phyloP scores from a whole-genome alignment of 2,888 invertebrate species.

The Aleiodes alternator region DNA sequence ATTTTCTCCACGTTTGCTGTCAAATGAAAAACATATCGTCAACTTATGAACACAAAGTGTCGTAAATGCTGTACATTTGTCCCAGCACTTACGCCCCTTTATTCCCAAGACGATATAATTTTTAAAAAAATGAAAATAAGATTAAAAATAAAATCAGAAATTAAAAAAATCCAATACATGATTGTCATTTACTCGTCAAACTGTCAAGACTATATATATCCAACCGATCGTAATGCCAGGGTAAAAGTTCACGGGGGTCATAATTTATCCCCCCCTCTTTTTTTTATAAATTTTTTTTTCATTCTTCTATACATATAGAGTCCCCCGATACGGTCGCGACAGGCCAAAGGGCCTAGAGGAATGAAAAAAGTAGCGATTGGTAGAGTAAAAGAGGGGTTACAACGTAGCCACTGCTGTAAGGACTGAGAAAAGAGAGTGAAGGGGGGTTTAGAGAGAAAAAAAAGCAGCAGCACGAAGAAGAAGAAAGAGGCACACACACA shows the following conservation, averaged over 20 bases:
- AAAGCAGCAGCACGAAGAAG: background rate
- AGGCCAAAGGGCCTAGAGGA: slow-evolving; percentile 56
- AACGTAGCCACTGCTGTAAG: background rate
- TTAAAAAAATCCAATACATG: too few species aligned
- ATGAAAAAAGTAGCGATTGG: slow-evolving; percentile 70
- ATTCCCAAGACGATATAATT: too few species aligned
- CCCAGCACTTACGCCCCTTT: too few species aligned
- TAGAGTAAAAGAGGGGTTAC: slow-evolving; percentile 57
- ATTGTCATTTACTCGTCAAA: slow-evolving; percentile 31
- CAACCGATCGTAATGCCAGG: slow-evolving; percentile 23
- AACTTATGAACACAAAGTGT: too few species aligned
- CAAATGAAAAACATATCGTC: too few species aligned
- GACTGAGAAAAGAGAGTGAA: slow-evolving; percentile 43
- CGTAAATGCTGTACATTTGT: too few species aligned
- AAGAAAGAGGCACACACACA: too few species aligned
- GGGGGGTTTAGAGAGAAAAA: slow-evolving; percentile 30
- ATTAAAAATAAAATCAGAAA: too few species aligned
- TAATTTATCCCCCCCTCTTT: slow-evolving; percentile 16
- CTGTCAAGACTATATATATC: slow-evolving; percentile 42
- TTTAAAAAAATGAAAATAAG: too few species aligned
- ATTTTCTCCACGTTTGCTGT: too few species aligned
- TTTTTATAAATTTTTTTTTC: slow-evolving; percentile 11
- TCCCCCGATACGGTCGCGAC: slow-evolving; percentile 24
- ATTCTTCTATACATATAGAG: slow-evolving; percentile 31
- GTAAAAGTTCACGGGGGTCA: slow-evolving; percentile 21